Base-by-base conservation (phyloP, 2,797 vertebrate genomes). In the Salarias fasciatus region DNA sequence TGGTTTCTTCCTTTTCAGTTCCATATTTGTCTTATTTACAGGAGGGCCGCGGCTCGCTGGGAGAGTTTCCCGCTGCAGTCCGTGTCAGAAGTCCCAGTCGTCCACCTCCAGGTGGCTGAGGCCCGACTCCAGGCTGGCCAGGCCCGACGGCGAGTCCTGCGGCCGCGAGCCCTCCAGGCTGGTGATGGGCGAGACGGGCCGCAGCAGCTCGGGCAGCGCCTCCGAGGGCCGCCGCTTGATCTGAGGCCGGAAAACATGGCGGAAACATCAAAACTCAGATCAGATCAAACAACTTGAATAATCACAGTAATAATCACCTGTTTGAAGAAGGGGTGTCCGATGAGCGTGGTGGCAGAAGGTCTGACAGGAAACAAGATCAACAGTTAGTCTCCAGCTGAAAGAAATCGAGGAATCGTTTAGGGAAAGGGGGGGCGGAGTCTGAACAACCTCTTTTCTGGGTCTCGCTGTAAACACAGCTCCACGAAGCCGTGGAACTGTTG, bases 241-340 rank as follows among this genome's bases (percentile, higher is more conserved):
- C 97, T 99, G 88, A 67, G 38, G n/a, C 13, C 42, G 13, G 4
- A 33, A 36, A 35, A 6, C 18, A 3, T 24, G 24, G 24, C n/a
- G n/a, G n/a, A n/a, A n/a, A n/a, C n/a, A n/a, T n/a, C n/a, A n/a
- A n/a, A n/a, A n/a, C n/a, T n/a, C n/a, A n/a, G n/a, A n/a, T n/a
- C n/a, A n/a, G n/a, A n/a, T n/a, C n/a, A n/a, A n/a, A n/a, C n/a
- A n/a, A n/a, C n/a, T 6, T 6, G 35, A 35, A 35, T 3, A 9
- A 2, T 13, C 8, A 5, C 12, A 6, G 11, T 6, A 13, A 28
- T 58, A 6, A 62, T 38, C 88, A 99, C 98, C 96, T 99, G 98
- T 90, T 98, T 99, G 84, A 99, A 97, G 88, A 99, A 99, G 10
- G 96, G 94, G 82, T 99, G 97, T 60, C 93, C 93, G 63, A 94